Conservation (phyloP, 1,140 invertebrate species). For the Sycophila sp. region DNA sequence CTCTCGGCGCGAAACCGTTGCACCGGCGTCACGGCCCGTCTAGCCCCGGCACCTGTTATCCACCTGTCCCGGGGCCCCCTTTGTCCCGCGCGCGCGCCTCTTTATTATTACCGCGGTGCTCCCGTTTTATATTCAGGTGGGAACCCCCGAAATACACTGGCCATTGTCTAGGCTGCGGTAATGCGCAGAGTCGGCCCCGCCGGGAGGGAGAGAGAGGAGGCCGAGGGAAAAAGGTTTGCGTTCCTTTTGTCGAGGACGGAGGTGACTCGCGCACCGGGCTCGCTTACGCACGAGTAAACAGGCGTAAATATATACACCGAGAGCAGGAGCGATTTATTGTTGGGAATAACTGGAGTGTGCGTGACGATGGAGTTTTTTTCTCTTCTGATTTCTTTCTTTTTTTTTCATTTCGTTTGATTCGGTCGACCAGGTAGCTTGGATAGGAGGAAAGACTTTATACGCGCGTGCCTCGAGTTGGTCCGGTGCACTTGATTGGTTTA, state of each 20-base stretch:
- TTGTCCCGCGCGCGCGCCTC: constrained; percentile 10
- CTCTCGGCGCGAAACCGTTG: constrained; percentile 24
- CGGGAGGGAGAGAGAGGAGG: neutral
- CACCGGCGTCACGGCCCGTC: neutral
- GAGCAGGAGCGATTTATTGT: neutral
- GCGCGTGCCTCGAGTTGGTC: no score
- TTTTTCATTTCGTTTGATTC: neutral
- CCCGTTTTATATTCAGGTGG: constrained; percentile 24
- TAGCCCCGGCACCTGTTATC: constrained; percentile 22
- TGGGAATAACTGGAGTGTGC: neutral
- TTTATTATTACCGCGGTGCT: constrained; percentile 4
- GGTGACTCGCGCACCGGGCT: neutral
- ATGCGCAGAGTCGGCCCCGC: no score
- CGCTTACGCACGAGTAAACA: constrained; percentile 14
- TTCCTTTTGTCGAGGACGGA: constrained; percentile 3
- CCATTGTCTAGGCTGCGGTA: constrained; percentile 10
- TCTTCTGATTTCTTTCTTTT: neutral
- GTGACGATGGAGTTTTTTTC: neutral
- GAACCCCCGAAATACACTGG: constrained; percentile 10
- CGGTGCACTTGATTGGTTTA: no score
- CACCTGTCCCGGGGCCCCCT: neutral
- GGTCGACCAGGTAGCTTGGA: no score
- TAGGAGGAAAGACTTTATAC: no score
- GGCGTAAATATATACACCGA: neutral
- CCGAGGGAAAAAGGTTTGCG: constrained; percentile 1